Base-by-base conservation (phyloP, 2,797 vertebrate species). In the Gastrophryne carolinensis region DNA sequence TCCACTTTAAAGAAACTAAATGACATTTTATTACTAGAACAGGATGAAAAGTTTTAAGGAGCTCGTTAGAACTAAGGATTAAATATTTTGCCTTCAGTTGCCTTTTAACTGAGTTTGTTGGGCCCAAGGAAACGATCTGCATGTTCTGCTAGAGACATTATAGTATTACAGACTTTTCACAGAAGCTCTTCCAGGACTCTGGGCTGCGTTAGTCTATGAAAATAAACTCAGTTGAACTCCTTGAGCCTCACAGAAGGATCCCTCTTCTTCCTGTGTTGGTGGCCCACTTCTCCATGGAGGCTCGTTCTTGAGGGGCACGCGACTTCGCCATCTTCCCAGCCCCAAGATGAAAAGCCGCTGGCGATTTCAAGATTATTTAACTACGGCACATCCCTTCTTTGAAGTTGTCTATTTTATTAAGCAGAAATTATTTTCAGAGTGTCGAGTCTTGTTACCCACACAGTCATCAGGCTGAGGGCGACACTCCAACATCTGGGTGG, bases 351-450 rank as follows among this genome's bases (percentile, higher is more conserved):
- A 67, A 68, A 23, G 9, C 24, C 39, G 41, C 13, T 29, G 21
- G 19, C 26, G 44, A 75, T 62, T 68, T 61, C 61, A 8, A 26
- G 69, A 72, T 72, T 72, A 72, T 72, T 72, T 34, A 72, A 72
- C 29, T 50, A 61, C 39, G 49, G 44, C 49, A 61, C 54, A 60
- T 49, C 34, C 29, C 11, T 10, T 29, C 56, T 69, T 75, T 69
- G 54, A 75, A 60, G 57, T 68, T 67, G 73, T 52, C 56, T 54
- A 37, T 69, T 76, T 69, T 76, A 53, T 53, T 76, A 76, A 69
- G 41, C 47, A 17, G 34, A 53, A 56, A 75, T 44, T 68, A 54
- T 63, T 69, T 54, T 62, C 50, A 32, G 21, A 57, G 34, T 10
- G 9, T 23, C 26, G 8, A n/a, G 4, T 64, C 7, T 32, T 72